Evolutionary conservation across 1,140 invertebrate genomes (phyloP), one percentile per base, ranked within the genome.

Genomic region (Spodoptera litura): DNA sequence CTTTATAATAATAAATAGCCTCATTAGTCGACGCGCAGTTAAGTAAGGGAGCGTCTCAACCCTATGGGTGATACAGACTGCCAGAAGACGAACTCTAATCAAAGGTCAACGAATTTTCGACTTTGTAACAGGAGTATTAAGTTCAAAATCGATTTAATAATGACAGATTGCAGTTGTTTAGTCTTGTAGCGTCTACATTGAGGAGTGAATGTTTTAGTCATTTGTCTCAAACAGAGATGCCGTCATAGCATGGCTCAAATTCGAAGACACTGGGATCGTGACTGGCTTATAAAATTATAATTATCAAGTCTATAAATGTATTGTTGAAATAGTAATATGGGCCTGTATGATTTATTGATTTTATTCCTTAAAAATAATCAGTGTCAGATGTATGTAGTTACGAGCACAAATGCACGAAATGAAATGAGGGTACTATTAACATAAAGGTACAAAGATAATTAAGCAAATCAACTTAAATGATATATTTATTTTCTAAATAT

Each of bases 401-500:
- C 68, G 71, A 61, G 56, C 25, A 51, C 71, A 72, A 64, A 78
- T 78, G 76, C 76, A 78, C 66, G 76, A 78, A 59, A 49, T 58
- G 61, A 68, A 77, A 68, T 58, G 25, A 77, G 62, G 52, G 61
- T 66, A 56, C 66, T 58, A 77, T 68, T 77, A 77, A 66, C 61
- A 64, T 44, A 25, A 44, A 64, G 73, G 59, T 52, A 64, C 51
- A 76, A 53, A 66, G 38, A 49, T 11, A 49, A 20, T 66, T 66
- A 25, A 35, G 58, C 27, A 35, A 35, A 61, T 31, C 11, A 35
- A 25, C 6, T 25, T 20, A 20, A 56, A 56, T 56, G 4, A 15
- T 6, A 9, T 44, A 49, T 53, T 53, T 31, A 8, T 56, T 6
- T 56, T 11, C 9, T 62, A n/a, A 11, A 62, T 62, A 10, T 35